These are phyloP conservation scores for Sinocyclocheilus grahami DNA, from an alignment of 2,113 vertebrate species.

Conservation along the genomic window DNA sequence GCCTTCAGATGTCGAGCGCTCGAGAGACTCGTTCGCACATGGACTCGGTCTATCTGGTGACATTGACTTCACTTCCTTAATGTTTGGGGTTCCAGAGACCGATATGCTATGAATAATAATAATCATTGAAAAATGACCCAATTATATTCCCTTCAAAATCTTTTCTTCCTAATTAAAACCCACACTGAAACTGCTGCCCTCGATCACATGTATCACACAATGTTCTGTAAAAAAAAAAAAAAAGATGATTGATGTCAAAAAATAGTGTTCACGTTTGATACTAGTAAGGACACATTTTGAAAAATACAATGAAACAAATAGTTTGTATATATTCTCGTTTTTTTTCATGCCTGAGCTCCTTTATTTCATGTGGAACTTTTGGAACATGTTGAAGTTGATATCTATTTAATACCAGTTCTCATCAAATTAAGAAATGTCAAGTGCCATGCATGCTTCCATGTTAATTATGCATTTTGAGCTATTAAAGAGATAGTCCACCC, in stretches of 20 bases:
- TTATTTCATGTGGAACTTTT: background rate
- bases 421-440: background rate
- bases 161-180: background rate
- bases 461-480: background rate
- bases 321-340: background rate
- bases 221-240: background rate
- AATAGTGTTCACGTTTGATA: background rate
- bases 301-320: background rate
- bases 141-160: background rate
- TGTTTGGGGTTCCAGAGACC: background rate
- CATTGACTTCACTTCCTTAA: background rate
- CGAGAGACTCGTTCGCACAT: background rate
- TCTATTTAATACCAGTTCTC: background rate
- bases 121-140: background rate
- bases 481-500: background rate
- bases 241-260: background rate
- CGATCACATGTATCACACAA: background rate
- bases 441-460: background rate
- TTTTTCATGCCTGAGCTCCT: background rate
- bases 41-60: background rate
- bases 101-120: background rate
- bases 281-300: background rate
- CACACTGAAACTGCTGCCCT: background rate
- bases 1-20: slow-evolving; percentile 46
- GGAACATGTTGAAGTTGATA: background rate